These are phyloP conservation scores for Tigriopus californicus DNA, from an alignment of 2,888 invertebrate species.

Conservation along the genomic window DNA sequence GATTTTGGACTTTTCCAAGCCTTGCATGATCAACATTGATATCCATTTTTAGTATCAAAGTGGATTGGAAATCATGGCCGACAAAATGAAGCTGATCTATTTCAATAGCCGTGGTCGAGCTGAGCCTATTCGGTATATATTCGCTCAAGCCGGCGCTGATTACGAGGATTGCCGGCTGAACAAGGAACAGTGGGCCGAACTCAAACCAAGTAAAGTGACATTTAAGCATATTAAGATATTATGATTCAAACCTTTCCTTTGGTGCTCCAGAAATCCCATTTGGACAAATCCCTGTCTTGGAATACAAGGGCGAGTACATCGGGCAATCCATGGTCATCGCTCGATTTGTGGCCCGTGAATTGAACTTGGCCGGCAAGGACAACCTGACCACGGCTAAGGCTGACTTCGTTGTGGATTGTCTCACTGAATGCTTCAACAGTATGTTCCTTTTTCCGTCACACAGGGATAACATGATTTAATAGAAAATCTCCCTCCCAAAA, in stretches of 20 bases:
- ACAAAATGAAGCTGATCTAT: conserved; percentile 32
- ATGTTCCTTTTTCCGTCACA: conserved; percentile 17
- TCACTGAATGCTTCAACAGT: conserved; percentile 14
- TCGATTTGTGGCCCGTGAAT: conserved; percentile 42
- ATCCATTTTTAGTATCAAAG: too few species aligned
- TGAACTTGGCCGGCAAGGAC: conserved; percentile 19
- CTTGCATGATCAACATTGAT: too few species aligned
- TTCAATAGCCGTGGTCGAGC: conserved; percentile 39
- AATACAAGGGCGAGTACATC: conserved; percentile 40
- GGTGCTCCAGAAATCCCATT: conserved; percentile 36
- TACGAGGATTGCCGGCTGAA: conserved; percentile 37
- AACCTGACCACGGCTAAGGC: conserved; percentile 19
- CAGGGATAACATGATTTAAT: not conserved
- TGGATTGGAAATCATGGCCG: not conserved
- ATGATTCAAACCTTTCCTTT: too few species aligned
- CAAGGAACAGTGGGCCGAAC: conserved; percentile 25
- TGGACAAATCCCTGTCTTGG: conserved; percentile 42
- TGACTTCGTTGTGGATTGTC: conserved; percentile 19
- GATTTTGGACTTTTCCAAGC: too few species aligned
- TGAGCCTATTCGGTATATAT: conserved; percentile 38
- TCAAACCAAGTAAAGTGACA: not conserved
- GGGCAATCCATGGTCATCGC: conserved; percentile 40
- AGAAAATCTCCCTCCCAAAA: not conserved
- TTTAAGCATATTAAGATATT: too few species aligned
- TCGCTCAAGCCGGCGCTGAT: conserved; percentile 36